Base-by-base conservation (phyloP, 2,797 vertebrate species). In the Falco rusticolus region DNA sequence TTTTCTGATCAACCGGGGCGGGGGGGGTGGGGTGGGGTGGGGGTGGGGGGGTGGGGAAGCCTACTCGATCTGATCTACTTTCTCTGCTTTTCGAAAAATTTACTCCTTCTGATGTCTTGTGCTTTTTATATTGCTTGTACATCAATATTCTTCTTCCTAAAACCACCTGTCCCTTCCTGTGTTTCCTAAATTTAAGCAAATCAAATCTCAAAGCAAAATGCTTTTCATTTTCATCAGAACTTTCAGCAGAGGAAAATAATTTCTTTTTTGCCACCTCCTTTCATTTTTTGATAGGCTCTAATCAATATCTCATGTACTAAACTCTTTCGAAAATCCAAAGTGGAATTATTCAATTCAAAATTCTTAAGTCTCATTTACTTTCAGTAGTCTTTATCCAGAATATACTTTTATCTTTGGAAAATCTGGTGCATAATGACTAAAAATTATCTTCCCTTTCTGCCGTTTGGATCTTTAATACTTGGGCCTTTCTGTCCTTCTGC, bases 231-330 rank as follows among this genome's bases (percentile, higher is more conserved):
- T 37, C 76, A 72, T 53, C 60, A 50, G 76, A 92, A 93, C 54
- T 90, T 94, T 57, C 54, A n/a, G 60, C 50, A 85, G 72, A 88
- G 60, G 50, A 90, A 94, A 88, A 86, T 37, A n/a, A 83, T 72
- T 94, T 94, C 71, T n/a, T 57, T 91, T 84, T 72, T 45, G 57
- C 66, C 88, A 53, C 45, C 83, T 83, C 64, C 9, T 80, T 90
- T 83, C 80, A 24, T 48, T 85, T 85, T 85, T 68, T 87, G 57
- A 60, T 56, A 48, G 54, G 70, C 53, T 87, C 59, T 83, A 88
- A 89, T 76, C 82, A 89, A 54, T 82, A 63, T 57, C 78, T 68
- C 83, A 69, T 34, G 24, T 37, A 39, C 54, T 72, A 34, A 94
- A 80, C 28, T 57, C 70, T 37, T 63, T 60, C 77, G 83, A 76